Evolutionary conservation across 2,113 vertebrate species (phyloP).

Genomic region (Chaenocephalus aceratus): DNA sequence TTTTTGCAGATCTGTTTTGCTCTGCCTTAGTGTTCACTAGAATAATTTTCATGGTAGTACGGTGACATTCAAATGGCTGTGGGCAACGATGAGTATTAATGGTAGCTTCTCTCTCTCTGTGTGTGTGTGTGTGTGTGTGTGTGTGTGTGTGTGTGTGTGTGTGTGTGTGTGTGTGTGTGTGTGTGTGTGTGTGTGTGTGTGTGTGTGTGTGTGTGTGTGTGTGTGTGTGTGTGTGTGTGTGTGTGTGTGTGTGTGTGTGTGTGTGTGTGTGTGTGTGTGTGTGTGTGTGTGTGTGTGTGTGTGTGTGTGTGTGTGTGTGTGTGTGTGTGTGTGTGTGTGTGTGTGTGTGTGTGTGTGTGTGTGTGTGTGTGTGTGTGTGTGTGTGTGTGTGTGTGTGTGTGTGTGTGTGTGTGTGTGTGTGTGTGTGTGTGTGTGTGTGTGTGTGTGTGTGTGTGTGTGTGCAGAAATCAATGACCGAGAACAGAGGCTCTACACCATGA

Average conservation of each 20-base stretch:
- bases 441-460: slow-evolving; percentile 34
- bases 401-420: slow-evolving; percentile 35
- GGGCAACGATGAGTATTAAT: slow-evolving; percentile 18
- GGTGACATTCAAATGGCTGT: slow-evolving; percentile 18
- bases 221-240: slow-evolving; percentile 30
- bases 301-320: slow-evolving; percentile 28
- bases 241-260: slow-evolving; percentile 35
- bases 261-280: slow-evolving; percentile 36
- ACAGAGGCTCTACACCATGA: slow-evolving; percentile 93
- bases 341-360: slow-evolving; percentile 35
- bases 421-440: slow-evolving; percentile 35
- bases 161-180: slow-evolving; percentile 34
- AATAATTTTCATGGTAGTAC: background rate
- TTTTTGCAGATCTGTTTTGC: slow-evolving; percentile 36
- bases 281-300: slow-evolving; percentile 35
- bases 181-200: slow-evolving; percentile 35
- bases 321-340: slow-evolving; percentile 30
- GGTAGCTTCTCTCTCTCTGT: background rate
- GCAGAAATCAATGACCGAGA: slow-evolving; percentile 94
- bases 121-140: slow-evolving; percentile 35
- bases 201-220: slow-evolving; percentile 28
- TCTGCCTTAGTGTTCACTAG: slow-evolving; percentile 19
- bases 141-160: slow-evolving; percentile 37
- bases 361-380: slow-evolving; percentile 37
- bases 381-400: slow-evolving; percentile 34